These are phyloP conservation scores for Plusia festucae DNA, from an alignment of 2,888 invertebrate species.

Conservation along the genomic window DNA sequence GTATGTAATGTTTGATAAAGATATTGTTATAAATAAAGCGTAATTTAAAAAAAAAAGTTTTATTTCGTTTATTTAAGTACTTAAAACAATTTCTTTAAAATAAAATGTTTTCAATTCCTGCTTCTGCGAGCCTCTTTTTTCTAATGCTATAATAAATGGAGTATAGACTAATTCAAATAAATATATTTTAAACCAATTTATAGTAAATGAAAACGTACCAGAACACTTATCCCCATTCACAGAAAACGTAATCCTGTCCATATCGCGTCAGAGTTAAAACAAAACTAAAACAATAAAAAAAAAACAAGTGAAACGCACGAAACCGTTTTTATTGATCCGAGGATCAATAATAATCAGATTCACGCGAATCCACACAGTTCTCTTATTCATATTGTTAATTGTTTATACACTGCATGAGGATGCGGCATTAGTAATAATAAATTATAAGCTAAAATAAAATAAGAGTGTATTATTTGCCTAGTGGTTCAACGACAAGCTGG, in stretches of 20 bases:
- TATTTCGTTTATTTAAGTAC: no score
- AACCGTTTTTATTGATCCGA: no score
- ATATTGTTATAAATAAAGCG: no score
- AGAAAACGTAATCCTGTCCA: conserved; percentile 60
- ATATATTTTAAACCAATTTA: no score
- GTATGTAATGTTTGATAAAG: no score
- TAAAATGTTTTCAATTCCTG: no score
- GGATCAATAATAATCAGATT: conserved; percentile 5
- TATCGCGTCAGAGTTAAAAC: conserved; percentile 19
- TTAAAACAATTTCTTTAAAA: no score
- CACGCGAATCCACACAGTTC: background rate
- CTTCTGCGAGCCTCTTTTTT: no score
- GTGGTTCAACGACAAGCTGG: background rate
- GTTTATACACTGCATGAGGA: background rate
- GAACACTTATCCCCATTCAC: conserved; percentile 68
- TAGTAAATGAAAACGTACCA: conserved; percentile 56
- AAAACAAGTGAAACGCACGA: no score
- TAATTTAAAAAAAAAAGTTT: no score
- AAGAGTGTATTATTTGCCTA: background rate
- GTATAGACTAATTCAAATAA: no score
- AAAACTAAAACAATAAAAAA: background rate
- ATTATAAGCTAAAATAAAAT: background rate
- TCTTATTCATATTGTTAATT: background rate
- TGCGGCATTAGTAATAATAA: background rate
- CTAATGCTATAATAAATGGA: no score